These are phyloP conservation scores for Morinoia aosen DNA, from an alignment of 2,888 invertebrate genomes.

Conservation along the genomic window DNA sequence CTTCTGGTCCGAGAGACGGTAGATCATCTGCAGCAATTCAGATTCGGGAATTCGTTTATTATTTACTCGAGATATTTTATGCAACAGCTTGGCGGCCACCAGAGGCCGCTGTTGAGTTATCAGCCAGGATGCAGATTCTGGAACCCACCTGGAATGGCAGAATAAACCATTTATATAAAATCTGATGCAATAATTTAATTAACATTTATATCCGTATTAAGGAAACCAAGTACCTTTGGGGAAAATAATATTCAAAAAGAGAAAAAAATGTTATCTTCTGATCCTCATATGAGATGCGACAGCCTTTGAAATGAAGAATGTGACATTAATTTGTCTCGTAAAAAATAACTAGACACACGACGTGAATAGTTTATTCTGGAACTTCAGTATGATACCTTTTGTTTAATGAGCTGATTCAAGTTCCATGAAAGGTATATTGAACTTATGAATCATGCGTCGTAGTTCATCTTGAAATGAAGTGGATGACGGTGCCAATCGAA, in stretches of 20 bases:
- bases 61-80: conserved; percentile 61
- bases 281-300: no score
- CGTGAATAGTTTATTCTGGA: no score
- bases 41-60: conserved; percentile 52
- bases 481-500: neutral
- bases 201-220: neutral
- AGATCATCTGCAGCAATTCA: conserved; percentile 54
- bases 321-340: no score
- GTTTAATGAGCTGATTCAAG: neutral
- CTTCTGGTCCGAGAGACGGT: neutral
- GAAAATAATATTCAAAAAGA: neutral
- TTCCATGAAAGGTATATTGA: neutral
- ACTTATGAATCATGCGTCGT: neutral
- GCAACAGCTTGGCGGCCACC: conserved; percentile 56
- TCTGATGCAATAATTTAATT: neutral
- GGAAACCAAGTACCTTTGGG: neutral
- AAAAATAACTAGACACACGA: no score
- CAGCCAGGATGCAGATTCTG: conserved; percentile 67
- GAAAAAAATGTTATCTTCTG: neutral
- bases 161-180: neutral
- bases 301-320: no score
- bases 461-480: neutral
- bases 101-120: conserved; percentile 54
- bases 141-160: conserved; percentile 61
- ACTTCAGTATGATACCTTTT: no score